These are phyloP conservation scores for Megathymus violae DNA, from an alignment of 1,140 invertebrate genomes.

Conservation along the genomic window DNA sequence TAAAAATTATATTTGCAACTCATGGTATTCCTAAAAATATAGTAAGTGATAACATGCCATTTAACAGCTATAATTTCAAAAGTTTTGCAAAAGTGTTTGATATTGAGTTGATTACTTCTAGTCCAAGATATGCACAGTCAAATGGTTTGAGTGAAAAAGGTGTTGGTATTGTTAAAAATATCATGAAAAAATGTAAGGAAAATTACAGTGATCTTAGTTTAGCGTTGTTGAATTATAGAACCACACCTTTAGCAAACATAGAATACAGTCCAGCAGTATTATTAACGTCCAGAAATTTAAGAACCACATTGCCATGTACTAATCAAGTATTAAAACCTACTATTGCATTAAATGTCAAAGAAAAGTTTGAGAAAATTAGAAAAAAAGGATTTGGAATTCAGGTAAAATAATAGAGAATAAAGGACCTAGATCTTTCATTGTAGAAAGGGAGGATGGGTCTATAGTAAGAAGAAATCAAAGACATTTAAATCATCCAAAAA, in stretches of 20 bases:
- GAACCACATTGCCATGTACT: neutral
- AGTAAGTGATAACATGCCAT: slow-evolving; percentile 37
- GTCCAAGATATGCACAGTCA: slow-evolving; percentile 34
- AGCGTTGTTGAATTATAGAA: slow-evolving; percentile 36
- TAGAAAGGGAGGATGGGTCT: neutral
- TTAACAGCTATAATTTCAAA: slow-evolving; percentile 1
- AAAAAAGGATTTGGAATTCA: neutral
- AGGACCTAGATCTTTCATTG: neutral
- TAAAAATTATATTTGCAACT: slow-evolving; percentile 38
- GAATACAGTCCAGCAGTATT: slow-evolving; percentile 7
- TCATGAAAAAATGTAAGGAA: slow-evolving; percentile 29
- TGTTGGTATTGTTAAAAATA: slow-evolving; percentile 32
- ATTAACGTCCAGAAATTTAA: slow-evolving; percentile 24
- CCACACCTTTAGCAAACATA: slow-evolving; percentile 19
- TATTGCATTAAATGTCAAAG: neutral
- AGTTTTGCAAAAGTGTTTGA: slow-evolving; percentile 2
- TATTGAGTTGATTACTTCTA: slow-evolving; percentile 34
- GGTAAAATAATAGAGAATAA: neutral
- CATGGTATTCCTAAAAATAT: slow-evolving; percentile 47
- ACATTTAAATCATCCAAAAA: no score
- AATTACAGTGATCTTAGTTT: slow-evolving; percentile 34
- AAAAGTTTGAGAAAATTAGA: neutral
- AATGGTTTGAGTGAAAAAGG: slow-evolving; percentile 37
- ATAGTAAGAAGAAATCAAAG: neutral
- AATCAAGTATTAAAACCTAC: neutral